Evolutionary conservation across 2,888 invertebrate species (phyloP), one percentile per base, ranked within the genome.

Genomic region (Odontocerum albicorne): DNA sequence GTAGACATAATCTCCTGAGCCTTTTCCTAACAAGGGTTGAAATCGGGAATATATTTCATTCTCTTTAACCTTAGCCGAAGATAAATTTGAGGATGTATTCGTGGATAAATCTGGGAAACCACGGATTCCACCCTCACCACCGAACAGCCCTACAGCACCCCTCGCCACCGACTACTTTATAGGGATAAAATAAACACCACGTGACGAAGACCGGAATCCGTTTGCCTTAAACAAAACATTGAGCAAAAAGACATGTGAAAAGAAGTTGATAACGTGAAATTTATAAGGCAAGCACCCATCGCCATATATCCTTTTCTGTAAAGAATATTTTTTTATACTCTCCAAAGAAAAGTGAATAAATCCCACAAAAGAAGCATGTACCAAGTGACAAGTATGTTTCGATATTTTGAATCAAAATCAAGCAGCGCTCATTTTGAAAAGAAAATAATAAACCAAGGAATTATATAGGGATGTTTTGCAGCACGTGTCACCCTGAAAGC

Each of bases 111-210:
- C 40, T 21, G 40, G 17, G 40, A 40, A 40, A 40, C 40, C 40
- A n/a, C 40, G 10, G 12, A n/a, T n/a, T n/a, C 19, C 20, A 12
- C 13, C 21, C 40, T 21, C 40, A 19, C n/a, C 3, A 4, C 21
- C 4, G 16, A 13, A 38, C 17, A 38, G n/a, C 6, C 38, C 38
- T 38, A 16, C 38, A 38, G 15, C 38, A n/a, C n/a, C n/a, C n/a
- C n/a, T n/a, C n/a, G 6, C 10, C 27, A 4, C 27, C 10, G 6
- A 12, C 31, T 32, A 16, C 12, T 44, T 44, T 44, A 12, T 27
- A 17, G 19, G 44, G 44, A 44, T 44, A 44, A 44, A 44, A 44
- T 44, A 44, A 44, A 44, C 27, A 44, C 44, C 44, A 44, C 22
- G 44, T 44, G 44, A 44, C 44, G 44, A 44, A 44, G 8, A 44